phyloP scores from a whole-genome alignment of 2,888 invertebrate species.

The Chrysopilus asiliformis region DNA sequence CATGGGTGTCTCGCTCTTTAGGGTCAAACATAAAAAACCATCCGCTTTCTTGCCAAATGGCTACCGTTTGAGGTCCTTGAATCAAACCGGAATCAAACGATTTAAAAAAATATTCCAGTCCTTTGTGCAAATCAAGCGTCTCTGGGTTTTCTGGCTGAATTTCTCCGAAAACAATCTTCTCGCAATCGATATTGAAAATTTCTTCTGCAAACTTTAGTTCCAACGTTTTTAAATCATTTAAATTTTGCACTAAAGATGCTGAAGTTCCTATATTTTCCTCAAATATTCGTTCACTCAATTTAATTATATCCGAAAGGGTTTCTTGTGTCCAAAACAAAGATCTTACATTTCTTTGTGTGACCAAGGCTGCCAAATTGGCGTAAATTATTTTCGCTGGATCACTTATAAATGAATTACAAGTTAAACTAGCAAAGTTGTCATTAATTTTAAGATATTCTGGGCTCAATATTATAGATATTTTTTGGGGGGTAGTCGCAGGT shows the following conservation, averaged over 20 bases:
- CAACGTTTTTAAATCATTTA: no score
- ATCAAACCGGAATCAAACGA: conserved; percentile 30
- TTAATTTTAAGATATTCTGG: no score
- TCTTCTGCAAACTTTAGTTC: no score
- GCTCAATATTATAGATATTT: no score
- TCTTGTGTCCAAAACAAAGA: conserved; percentile 32
- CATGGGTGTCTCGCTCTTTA: conserved; percentile 29
- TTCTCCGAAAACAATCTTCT: conserved; percentile 27
- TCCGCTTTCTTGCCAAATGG: conserved; percentile 35
- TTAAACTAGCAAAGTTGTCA: conserved; percentile 25
- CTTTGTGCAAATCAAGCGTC: conserved; percentile 27
- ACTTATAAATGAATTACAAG: conserved; percentile 28
- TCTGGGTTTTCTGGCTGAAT: conserved; percentile 24
- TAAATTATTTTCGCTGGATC: conserved; percentile 28
- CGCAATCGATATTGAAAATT: conserved; percentile 21
- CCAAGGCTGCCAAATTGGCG: conserved; percentile 31
- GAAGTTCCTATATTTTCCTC: no score
- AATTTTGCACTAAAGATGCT: no score
- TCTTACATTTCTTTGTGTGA: conserved; percentile 29
- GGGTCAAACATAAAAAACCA: conserved; percentile 37
- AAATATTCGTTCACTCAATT: no score
- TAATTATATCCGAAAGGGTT: conserved; percentile 29
- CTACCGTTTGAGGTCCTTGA: conserved; percentile 30
- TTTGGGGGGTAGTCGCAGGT: neutral
- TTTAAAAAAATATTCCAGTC: conserved; percentile 29